These are phyloP conservation scores for Palloptera scutellata DNA, from an alignment of 2,888 invertebrate species.

Conservation along the genomic window DNA sequence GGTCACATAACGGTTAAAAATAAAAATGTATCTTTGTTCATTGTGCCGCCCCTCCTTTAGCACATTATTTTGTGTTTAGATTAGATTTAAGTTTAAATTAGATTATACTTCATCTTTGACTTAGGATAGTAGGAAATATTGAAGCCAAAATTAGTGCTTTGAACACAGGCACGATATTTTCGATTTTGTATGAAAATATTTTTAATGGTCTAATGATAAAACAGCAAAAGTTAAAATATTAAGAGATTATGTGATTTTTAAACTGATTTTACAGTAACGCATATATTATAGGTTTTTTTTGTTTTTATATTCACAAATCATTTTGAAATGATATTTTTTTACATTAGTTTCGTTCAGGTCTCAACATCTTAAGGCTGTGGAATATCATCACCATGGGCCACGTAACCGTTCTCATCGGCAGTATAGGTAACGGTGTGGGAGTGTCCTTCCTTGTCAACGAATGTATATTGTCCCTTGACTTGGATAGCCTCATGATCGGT, in stretches of 20 bases:
- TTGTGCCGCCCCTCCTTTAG: too few relatives aligned
- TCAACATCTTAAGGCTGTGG: slow-evolving; percentile 45
- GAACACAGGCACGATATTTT: too few relatives aligned
- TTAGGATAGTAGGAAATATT: too few relatives aligned
- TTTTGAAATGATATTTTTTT: too few relatives aligned
- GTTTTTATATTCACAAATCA: not conserved
- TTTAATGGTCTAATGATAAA: too few relatives aligned
- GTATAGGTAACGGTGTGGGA: slow-evolving; percentile 66
- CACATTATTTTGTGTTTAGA: too few relatives aligned
- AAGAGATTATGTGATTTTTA: not conserved
- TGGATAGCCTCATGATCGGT: slow-evolving; percentile 64
- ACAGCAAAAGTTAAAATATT: slow-evolving; percentile 8
- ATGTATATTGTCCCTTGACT: slow-evolving; percentile 65
- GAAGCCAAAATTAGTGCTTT: too few relatives aligned
- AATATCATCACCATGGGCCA: slow-evolving; percentile 63
- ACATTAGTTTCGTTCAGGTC: not conserved
- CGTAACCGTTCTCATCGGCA: slow-evolving; percentile 53
- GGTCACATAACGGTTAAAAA: too few relatives aligned
- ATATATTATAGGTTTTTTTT: not conserved
- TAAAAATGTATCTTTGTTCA: too few relatives aligned
- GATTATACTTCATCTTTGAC: too few relatives aligned
- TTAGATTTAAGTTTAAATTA: too few relatives aligned
- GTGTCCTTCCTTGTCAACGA: slow-evolving; percentile 67
- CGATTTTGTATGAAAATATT: too few relatives aligned
- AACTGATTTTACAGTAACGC: not conserved